Evolutionary conservation across 2,888 invertebrate species (phyloP).

Genomic region (Unio delphinus): DNA sequence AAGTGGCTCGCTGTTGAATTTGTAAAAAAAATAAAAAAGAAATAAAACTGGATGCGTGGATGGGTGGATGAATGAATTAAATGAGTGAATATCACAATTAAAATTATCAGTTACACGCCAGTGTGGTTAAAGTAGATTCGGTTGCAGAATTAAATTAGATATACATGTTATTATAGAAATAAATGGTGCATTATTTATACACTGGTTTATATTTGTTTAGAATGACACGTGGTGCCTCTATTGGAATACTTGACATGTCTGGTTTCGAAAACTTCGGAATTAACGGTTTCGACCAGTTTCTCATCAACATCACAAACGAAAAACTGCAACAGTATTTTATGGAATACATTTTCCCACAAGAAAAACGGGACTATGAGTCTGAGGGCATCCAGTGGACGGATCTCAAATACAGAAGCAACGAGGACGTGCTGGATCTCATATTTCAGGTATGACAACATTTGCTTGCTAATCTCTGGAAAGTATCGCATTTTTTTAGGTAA

Average conservation of each 20-base stretch:
- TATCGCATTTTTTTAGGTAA: too few species aligned
- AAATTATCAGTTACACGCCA: too few species aligned
- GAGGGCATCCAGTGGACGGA: constrained; percentile 57
- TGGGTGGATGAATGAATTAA: too few species aligned
- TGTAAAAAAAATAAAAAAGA: too few species aligned
- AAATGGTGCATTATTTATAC: too few species aligned
- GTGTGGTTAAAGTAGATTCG: too few species aligned
- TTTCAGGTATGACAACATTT: constrained; percentile 38
- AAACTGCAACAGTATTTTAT: constrained; percentile 60
- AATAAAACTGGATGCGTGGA: too few species aligned
- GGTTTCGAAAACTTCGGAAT: constrained; percentile 54
- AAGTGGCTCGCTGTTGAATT: constrained; percentile 5
- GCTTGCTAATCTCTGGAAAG: too few species aligned
- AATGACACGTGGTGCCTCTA: constrained; percentile 34
- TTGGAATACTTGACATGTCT: constrained; percentile 55
- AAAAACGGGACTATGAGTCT: constrained; percentile 47
- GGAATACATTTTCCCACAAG: constrained; percentile 59
- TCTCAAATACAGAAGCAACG: constrained; percentile 53
- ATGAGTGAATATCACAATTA: too few species aligned
- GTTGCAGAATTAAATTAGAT: too few species aligned
- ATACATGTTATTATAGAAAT: too few species aligned
- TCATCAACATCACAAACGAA: constrained; percentile 57
- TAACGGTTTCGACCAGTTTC: constrained; percentile 55
- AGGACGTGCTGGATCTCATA: constrained; percentile 49
- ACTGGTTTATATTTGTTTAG: constrained; percentile 16